Percentiles rank a stretch among this genome's conserved stretches.
Evolutionary conservation across 2,113 vertebrate species (phyloP).

Genomic region (Odocoileus virginianus): DNA sequence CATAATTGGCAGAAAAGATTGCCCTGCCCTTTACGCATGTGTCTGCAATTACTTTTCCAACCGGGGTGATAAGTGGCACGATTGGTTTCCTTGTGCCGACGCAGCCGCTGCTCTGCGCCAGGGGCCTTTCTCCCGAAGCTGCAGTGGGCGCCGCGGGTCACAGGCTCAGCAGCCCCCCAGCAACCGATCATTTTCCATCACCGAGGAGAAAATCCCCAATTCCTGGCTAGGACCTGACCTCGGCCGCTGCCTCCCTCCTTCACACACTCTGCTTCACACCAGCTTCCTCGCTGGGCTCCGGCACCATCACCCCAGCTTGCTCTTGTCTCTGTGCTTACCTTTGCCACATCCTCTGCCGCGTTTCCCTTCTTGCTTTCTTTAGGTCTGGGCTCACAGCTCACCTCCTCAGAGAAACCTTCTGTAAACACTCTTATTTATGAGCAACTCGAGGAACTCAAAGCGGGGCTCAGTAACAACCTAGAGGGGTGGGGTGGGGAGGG

Average conservation of each 20-base stretch:
- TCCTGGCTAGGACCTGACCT: not conserved
- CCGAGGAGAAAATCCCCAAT: not conserved
- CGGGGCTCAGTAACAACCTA: rapidly evolving
- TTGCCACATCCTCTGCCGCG: not conserved
- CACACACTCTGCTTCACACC: rapidly evolving
- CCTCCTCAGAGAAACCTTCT: not conserved
- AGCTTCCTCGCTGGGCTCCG: rapidly evolving
- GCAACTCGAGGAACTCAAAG: not conserved
- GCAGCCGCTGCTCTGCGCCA: not conserved
- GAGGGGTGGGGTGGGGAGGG: not conserved
- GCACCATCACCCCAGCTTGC: not conserved
- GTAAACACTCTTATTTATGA: not conserved
- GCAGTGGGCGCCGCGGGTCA: not conserved
- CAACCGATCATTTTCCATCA: not conserved
- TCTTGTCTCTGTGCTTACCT: not conserved
- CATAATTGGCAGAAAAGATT: constrained; percentile 72
- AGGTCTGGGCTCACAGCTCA: not conserved
- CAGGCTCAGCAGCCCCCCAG: not conserved
- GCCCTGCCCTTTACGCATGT: constrained; percentile 72
- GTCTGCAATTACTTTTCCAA: constrained; percentile 69
- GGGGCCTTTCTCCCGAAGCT: constrained; percentile 18
- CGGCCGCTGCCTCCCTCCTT: not conserved
- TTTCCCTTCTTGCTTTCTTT: rapidly evolving
- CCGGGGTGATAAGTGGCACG: constrained; percentile 64
- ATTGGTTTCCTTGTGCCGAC: constrained; percentile 54